Base-by-base conservation (phyloP, 2,113 vertebrate genomes). In the Candoia aspera region DNA sequence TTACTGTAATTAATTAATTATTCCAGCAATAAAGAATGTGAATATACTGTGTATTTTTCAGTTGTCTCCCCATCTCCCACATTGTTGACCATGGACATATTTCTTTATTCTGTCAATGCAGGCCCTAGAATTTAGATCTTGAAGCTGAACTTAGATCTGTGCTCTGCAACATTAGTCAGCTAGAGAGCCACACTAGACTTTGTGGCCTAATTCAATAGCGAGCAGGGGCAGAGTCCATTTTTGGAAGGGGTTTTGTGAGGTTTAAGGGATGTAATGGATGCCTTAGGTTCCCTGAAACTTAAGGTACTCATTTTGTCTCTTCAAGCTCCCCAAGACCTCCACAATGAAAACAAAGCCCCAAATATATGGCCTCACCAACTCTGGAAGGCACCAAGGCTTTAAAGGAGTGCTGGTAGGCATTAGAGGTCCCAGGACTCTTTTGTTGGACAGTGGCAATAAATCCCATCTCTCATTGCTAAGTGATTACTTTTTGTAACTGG, bases 401-500 rank as follows among this genome's bases (percentile, higher is more conserved):
- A 19, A 79, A 79, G n/a, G 68, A 79, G n/a, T 79, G 15, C 8
- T 8, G 15, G 33, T 79, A 79, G 15, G 5, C 1, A 37, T n/a
- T 79, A 37, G n/a, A 49, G 49, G 49, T 49, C 49, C 49, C n/a
- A 19, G 68, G 68, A 4, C 15, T 79, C 15, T 79, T 79, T 79
- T 79, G 15, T 73, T 79, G n/a, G 68, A 79, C 13, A 79, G 15
- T n/a, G 19, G 73, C 37, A 54, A 26, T 23, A 86, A 55, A 24
- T 33, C 0, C 17, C 46, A 53, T 73, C 26, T 84, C 10, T 12
- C 57, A 90, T 8, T 17, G 57, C 89, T 58, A 21, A 83, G 24
- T 54, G 29, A 83, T 79, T 79, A 90, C 37, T 79, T 68, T 90
- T 73, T 90, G 64, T 90, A 21, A 90, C 33, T 33, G 49, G 19